phyloP scores from a whole-genome alignment of 2,113 vertebrate genomes.

The Myotis lucifugus region DNA sequence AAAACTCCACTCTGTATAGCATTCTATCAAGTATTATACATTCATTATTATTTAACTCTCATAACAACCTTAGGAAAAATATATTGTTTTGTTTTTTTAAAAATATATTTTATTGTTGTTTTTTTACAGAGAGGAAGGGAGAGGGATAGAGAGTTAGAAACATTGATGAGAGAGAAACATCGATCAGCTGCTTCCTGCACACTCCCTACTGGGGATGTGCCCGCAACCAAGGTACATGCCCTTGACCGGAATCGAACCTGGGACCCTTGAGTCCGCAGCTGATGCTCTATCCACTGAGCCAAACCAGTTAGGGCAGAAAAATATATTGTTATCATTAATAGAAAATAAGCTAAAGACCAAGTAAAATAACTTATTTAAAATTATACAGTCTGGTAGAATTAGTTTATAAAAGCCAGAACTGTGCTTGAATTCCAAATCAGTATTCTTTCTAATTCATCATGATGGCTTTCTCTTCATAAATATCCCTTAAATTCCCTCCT shows the following conservation, averaged over 20 bases:
- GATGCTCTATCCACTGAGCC: too few species aligned
- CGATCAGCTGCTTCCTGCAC: too few species aligned
- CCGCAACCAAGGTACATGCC: too few species aligned
- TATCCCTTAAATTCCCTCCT: not conserved
- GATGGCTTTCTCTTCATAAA: not conserved
- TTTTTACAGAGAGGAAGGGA: too few species aligned
- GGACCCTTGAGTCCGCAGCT: too few species aligned
- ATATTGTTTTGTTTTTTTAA: too few species aligned
- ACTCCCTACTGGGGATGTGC: too few species aligned
- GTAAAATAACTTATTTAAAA: constrained; percentile 36
- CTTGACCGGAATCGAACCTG: too few species aligned
- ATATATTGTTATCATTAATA: constrained; percentile 15
- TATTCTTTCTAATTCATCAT: not conserved
- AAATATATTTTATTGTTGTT: too few species aligned
- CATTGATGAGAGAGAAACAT: too few species aligned
- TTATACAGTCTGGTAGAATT: not conserved
- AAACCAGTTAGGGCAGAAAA: too few species aligned
- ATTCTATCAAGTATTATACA: not conserved
- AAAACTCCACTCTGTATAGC: not conserved
- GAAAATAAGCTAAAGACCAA: not conserved
- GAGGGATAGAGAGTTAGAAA: too few species aligned
- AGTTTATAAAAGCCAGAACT: not conserved
- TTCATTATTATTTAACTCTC: not conserved
- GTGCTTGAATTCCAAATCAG: not conserved
- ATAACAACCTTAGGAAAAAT: not conserved